Evolutionary conservation across 2,113 vertebrate genomes (phyloP), one percentile per base, ranked within the genome.

Genomic region (Prietella phreatophila): DNA sequence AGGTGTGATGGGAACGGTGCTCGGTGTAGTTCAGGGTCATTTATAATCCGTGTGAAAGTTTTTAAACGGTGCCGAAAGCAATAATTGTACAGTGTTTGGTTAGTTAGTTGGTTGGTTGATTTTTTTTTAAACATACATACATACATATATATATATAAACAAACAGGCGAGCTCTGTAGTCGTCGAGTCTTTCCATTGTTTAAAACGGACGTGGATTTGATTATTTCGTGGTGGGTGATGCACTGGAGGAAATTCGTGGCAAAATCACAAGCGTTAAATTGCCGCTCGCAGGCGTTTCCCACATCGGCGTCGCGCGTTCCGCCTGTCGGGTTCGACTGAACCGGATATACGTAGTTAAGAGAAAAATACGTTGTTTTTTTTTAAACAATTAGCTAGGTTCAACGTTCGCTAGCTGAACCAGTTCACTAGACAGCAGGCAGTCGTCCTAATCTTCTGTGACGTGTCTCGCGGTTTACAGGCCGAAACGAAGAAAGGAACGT

Each of bases 51-150:
- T 71, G 39, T 61, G 83, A 69, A 17, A 20, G 86, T 92, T 93
- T 93, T 91, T 87, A 92, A 93, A 95, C 90, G 93, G 93, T 95
- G 95, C 94, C 95, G 92, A 91, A 83, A 95, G 95, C 95, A 96
- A 96, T 95, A 95, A 95, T 90, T 90, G 88, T 91, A 87, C 82
- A 87, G 90, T 69, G 36, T 69, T 85, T 65, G 69, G 85, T 84
- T 81, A 33, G 42, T 2, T 27, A 33, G 17, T 69, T 73, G 47
- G 56, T 61, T 33, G 27, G 20, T 65, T 33, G 79, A 60, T 56
- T 56, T 30, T 56, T 63, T 63, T 61, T 25, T 60, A 60, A 20
- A 60, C 15, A 19, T 17, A 58, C 0, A 6, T 58, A 58, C n/a
- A n/a, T n/a, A 1, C 6, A 22, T 61, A 22, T 22, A 22, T 61